Evolutionary conservation across 2,888 invertebrate species (phyloP).

Genomic region (Diadegma fenestrale): DNA sequence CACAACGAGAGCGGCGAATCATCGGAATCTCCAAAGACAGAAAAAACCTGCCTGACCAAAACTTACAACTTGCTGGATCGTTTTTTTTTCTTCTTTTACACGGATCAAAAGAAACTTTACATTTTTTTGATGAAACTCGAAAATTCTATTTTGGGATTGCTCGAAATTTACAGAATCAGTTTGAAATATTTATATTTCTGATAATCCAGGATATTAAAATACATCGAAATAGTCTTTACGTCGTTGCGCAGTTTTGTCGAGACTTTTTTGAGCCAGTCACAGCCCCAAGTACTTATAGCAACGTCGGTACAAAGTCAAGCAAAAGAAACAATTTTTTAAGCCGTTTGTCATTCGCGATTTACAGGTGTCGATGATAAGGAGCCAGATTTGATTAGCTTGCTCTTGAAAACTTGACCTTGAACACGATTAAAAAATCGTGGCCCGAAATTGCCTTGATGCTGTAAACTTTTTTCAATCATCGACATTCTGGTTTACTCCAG

Average conservation of each 20-base stretch:
- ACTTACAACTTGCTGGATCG: background rate
- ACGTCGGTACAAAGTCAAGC: slow-evolving; percentile 45
- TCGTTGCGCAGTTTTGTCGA: background rate
- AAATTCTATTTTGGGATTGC: background rate
- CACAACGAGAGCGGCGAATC: background rate
- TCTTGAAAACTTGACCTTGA: background rate
- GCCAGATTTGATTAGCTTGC: background rate
- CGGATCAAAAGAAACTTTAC: slow-evolving; percentile 5
- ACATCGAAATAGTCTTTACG: background rate
- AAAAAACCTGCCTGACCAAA: background rate
- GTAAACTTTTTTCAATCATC: background rate
- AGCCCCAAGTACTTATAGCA: slow-evolving; percentile 43
- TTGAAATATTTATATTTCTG: background rate
- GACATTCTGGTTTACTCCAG: slow-evolving; percentile 15
- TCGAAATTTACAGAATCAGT: background rate
- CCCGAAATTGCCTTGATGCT: background rate
- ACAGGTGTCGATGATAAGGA: background rate
- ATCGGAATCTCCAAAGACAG: background rate
- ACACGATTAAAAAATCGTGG: background rate
- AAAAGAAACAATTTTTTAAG: slow-evolving; percentile 20
- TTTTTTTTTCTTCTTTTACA: slow-evolving; percentile 34
- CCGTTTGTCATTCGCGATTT: background rate
- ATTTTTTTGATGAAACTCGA: background rate
- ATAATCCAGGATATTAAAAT: background rate
- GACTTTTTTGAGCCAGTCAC: background rate